phyloP scores from a whole-genome alignment of 2,797 vertebrate genomes.

The Enteromius viviparus region DNA sequence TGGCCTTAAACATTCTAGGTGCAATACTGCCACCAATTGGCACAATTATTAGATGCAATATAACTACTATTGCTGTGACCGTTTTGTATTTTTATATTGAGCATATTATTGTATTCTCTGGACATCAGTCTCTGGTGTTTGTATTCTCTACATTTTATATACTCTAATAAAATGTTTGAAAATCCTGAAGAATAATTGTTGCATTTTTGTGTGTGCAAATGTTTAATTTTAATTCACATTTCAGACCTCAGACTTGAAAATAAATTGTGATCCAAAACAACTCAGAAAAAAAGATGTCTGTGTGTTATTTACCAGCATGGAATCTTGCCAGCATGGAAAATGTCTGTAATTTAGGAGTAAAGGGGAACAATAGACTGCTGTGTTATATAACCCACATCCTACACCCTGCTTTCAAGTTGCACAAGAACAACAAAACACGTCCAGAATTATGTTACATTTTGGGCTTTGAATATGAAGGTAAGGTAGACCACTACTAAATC shows the following conservation, averaged over 20 bases:
- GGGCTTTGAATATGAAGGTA: not conserved
- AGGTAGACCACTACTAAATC: not conserved
- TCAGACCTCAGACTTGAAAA: not conserved
- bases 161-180: not conserved
- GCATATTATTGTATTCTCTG: not conserved
- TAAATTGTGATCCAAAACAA: not conserved
- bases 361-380: constrained; percentile 9
- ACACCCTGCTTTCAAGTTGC: constrained; percentile 10
- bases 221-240: not conserved
- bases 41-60: constrained; percentile 40
- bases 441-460: not conserved
- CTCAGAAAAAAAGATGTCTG: not conserved
- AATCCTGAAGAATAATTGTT: not conserved
- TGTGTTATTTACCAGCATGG: constrained; percentile 11
- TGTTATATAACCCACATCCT: not conserved
- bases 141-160: not conserved
- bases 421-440: constrained; percentile 2
- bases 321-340: not conserved
- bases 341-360: constrained; percentile 24
- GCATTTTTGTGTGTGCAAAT: not conserved
- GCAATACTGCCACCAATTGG: constrained; percentile 31
- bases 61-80: not conserved
- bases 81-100: constrained; percentile 4
- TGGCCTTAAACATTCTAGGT: constrained; percentile 44
- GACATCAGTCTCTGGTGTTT: not conserved